Base-by-base conservation (phyloP, 2,888 invertebrate genomes). In the Lissonota sp. region DNA sequence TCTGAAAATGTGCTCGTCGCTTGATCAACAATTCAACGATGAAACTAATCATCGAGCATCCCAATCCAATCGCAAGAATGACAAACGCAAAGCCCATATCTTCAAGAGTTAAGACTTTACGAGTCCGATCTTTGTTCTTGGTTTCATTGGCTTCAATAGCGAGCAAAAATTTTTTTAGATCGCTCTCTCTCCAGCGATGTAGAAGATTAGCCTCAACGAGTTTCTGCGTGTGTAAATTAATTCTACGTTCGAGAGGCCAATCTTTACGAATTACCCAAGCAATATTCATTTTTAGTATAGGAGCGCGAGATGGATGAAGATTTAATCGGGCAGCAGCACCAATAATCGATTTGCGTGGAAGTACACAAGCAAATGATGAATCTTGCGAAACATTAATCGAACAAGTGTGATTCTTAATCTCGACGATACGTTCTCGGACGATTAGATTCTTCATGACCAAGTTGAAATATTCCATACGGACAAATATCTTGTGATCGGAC, bases 401-500 rank as follows among this genome's bases (percentile, higher is more conserved):
- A 14, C 62, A 42, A 12, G n/a, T 6, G 7, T 5, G 0, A 3
- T 62, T 7, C 4, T n/a, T 14, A 26, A 26, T 26, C 62, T 6
- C 42, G 16, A 12, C n/a, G n/a, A 6, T 12, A n/a, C 44, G 62
- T 44, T 12, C 42, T 4, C 12, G 7, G 14, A 42, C 40, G 5
- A 5, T 8, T 4, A 42, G 12, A 42, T 62, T 12, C 7, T 42
- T 6, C 7, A 62, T 42, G 7, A 12, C 6, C 6, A 7, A 8
- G 2, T 42, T 42, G 6, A 42, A 7, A 14, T 42, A n/a, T 7
- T 10, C 2, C 5, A 49, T 12, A 1, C 26, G 26, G 26, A 49
- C 12, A 4, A n/a, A 49, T n/a, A 49, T 63, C n/a, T 6, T 40
- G 49, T 71, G 42, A 37, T 57, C 26, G 3, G 64, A 70, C 51